These are phyloP conservation scores for Limonius californicus DNA, from an alignment of 1,140 invertebrate genomes.

Conservation along the genomic window DNA sequence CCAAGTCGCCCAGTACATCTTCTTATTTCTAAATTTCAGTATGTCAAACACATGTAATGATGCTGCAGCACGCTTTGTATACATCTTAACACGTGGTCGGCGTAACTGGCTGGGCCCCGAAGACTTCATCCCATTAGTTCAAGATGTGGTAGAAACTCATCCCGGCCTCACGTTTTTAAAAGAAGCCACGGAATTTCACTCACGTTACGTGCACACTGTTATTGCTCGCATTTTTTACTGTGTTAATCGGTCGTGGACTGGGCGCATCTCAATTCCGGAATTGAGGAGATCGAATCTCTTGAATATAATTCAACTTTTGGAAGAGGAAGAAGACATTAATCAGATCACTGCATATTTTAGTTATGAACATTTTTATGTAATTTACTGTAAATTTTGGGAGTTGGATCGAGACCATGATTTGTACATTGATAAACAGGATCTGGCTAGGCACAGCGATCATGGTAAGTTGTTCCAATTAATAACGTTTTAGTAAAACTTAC, in stretches of 20 bases:
- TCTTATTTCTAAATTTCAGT: slow-evolving; percentile 51
- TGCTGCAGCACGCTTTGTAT: slow-evolving; percentile 84
- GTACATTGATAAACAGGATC: slow-evolving; percentile 91
- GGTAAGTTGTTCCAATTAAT: slow-evolving; percentile 68
- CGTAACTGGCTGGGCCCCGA: slow-evolving; percentile 66
- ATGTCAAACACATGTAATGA: slow-evolving; percentile 80
- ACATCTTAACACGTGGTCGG: slow-evolving; percentile 70
- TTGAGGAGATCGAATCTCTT: slow-evolving; percentile 87
- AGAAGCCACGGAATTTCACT: slow-evolving; percentile 98
- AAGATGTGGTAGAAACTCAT: slow-evolving; percentile 99
- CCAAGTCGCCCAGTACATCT: neutral
- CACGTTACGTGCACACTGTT: slow-evolving; percentile 94
- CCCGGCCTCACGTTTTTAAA: slow-evolving; percentile 95
- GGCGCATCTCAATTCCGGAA: slow-evolving; percentile 84
- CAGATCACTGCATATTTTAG: slow-evolving; percentile 97
- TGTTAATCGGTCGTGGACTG: slow-evolving; percentile 97
- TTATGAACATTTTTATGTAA: slow-evolving; percentile 99
- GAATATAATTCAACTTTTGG: slow-evolving; percentile 69
- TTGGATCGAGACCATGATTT: slow-evolving; percentile 97
- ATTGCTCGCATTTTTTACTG: slow-evolving; percentile 97
- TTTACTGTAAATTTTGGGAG: slow-evolving; percentile 99
- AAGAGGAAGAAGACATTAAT: slow-evolving; percentile 96
- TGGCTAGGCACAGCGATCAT: slow-evolving; percentile 93
- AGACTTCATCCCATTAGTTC: slow-evolving; percentile 89
- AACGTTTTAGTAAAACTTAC: too few species aligned